A percentile compares a stretch with the other conserved stretches of the same genome.
phyloP scores from a whole-genome alignment of 2,888 invertebrate genomes.

The Philonicus albiceps region DNA sequence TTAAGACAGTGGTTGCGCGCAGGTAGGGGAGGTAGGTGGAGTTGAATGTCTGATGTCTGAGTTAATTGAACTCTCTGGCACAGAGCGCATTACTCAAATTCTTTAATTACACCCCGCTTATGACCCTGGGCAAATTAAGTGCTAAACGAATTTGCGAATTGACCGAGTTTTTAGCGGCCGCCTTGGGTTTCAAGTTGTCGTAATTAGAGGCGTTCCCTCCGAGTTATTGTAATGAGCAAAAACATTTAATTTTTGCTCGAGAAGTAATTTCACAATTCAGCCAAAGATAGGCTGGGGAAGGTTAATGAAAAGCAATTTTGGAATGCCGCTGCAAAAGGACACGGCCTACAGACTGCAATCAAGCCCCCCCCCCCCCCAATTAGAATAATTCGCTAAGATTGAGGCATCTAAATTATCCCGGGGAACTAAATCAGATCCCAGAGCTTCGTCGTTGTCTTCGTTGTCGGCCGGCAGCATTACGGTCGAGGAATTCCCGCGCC shows the following conservation, averaged over 20 bases:
- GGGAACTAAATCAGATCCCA: conserved; percentile 19
- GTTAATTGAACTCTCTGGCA: conserved; percentile 8
- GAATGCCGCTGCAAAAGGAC: not conserved
- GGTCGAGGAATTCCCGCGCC: not conserved
- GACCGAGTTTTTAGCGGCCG: not conserved
- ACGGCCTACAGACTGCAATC: not conserved
- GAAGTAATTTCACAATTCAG: not conserved
- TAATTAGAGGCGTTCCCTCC: not conserved
- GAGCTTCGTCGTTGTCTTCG: not conserved
- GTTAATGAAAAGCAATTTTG: not conserved
- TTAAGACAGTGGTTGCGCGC: not conserved
- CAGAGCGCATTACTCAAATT: not conserved
- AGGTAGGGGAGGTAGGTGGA: not conserved
- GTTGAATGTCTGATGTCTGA: not conserved
- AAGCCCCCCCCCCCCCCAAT: conserved; percentile 8
- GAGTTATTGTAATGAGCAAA: not conserved
- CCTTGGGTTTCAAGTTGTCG: not conserved
- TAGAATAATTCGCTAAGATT: conserved; percentile 26
- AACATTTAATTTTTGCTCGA: not conserved
- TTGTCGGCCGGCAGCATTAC: not conserved
- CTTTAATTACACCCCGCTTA: not conserved
- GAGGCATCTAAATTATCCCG: conserved; percentile 22
- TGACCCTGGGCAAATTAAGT: not conserved
- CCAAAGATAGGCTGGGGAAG: not conserved
- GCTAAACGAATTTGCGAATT: not conserved